A percentile compares a stretch with the other conserved stretches of the same genome.
Evolutionary conservation across 1,140 invertebrate species (phyloP).

Genomic region (Plutomurus gul): DNA sequence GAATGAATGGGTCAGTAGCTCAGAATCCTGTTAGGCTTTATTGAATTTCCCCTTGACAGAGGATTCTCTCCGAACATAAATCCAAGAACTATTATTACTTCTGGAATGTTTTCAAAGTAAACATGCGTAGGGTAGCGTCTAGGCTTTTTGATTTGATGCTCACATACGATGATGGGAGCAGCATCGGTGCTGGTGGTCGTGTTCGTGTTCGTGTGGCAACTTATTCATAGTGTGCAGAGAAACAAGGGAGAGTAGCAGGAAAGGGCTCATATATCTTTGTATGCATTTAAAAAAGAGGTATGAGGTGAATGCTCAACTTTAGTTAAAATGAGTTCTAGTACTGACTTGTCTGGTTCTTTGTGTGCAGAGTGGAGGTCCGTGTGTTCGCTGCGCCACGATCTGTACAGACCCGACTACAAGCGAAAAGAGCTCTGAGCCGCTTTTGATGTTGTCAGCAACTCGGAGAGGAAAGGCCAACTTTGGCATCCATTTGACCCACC

Average conservation of each 20-base stretch:
- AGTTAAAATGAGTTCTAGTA: background rate
- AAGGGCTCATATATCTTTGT: background rate
- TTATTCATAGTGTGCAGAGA: background rate
- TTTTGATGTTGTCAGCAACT: conserved; percentile 75
- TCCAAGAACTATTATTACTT: conserved; percentile 18
- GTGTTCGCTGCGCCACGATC: conserved; percentile 90
- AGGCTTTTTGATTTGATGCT: background rate
- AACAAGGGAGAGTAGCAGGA: background rate
- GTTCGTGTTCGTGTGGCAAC: background rate
- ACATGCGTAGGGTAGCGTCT: background rate
- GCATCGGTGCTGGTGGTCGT: too few species aligned
- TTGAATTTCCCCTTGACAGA: conserved; percentile 26
- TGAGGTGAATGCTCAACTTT: background rate
- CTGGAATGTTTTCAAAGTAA: conserved; percentile 20
- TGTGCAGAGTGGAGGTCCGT: conserved; percentile 72
- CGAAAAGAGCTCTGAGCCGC: conserved; percentile 76
- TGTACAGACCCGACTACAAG: conserved; percentile 86
- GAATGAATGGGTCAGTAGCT: background rate
- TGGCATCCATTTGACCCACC: conserved; percentile 69
- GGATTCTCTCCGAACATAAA: conserved; percentile 2
- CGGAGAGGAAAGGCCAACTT: conserved; percentile 76
- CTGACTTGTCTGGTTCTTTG: too few species aligned
- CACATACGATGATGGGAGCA: background rate
- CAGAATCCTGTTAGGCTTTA: conserved; percentile 26
- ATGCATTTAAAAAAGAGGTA: background rate